These are phyloP conservation scores for Rhineura floridana DNA, from an alignment of 2,113 vertebrate species.

Conservation along the genomic window DNA sequence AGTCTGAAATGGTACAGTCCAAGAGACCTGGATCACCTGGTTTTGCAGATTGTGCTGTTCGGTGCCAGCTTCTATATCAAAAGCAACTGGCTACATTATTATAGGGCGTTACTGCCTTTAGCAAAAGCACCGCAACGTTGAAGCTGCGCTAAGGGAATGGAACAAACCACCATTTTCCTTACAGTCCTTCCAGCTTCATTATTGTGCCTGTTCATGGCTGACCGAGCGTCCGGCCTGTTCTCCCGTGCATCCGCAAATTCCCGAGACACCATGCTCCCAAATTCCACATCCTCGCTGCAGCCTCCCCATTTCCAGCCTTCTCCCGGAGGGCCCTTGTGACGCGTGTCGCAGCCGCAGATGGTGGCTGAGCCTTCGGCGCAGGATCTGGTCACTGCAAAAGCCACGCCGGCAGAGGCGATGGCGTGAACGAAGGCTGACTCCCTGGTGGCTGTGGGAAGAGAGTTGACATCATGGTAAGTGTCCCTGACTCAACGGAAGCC, in stretches of 20 bases:
- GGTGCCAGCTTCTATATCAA: not conserved
- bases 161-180: conserved; percentile 39
- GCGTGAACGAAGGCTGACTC: conserved; percentile 97
- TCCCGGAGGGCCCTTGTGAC: conserved; percentile 89
- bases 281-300: conserved; percentile 96
- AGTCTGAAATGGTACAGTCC: not conserved
- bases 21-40: not conserved
- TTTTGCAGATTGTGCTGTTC: not conserved
- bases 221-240: conserved; percentile 94
- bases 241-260: conserved; percentile 96
- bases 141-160: rapidly evolving
- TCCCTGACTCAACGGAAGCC: rapidly evolving
- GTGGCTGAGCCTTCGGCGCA: conserved; percentile 91
- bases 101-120: not conserved
- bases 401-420: conserved; percentile 93
- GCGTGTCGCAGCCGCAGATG: conserved; percentile 93
- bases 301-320: conserved; percentile 99
- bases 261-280: conserved; percentile 95
- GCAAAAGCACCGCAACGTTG: not conserved
- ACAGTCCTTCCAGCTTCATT: conserved; percentile 95
- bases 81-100: not conserved
- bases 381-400: conserved; percentile 92
- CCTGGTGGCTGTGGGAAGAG: conserved; percentile 85
- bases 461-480: not conserved
- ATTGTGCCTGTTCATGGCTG: conserved; percentile 98